Percentiles rank a stretch among this genome's conserved stretches.
These are phyloP conservation scores for Oreamnos americanus DNA, from an alignment of 2,113 vertebrate genomes.

Conservation along the genomic window DNA sequence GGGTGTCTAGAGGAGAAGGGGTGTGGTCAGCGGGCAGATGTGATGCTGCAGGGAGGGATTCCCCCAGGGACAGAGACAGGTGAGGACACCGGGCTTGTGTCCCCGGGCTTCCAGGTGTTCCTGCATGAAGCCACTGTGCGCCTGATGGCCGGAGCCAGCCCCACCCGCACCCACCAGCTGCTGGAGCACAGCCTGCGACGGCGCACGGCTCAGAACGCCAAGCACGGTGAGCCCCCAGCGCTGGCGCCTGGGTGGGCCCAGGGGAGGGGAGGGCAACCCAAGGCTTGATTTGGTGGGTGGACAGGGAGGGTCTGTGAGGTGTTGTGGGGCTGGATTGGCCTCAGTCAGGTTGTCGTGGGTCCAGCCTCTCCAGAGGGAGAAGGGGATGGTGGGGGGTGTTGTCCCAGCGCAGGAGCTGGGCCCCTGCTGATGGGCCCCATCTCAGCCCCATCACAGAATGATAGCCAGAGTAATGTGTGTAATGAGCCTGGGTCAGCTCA, in stretches of 20 bases:
- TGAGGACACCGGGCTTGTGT: not conserved
- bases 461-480: accelerated
- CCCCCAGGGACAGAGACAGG: not conserved
- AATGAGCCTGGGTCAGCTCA: not conserved
- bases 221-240: conserved; percentile 73
- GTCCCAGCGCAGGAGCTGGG: accelerated
- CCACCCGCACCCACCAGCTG: conserved; percentile 97
- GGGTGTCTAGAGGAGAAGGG: accelerated
- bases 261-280: not conserved
- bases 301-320: accelerated
- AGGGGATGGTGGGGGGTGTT: accelerated
- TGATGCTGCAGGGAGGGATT: not conserved
- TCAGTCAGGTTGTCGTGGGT: accelerated
- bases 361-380: not conserved
- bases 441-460: accelerated
- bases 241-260: not conserved
- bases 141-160: conserved; percentile 98
- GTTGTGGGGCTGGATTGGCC: accelerated
- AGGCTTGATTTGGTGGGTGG: too few relatives aligned
- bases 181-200: conserved; percentile 95
- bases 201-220: conserved; percentile 78
- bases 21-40: not conserved
- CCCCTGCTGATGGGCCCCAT: not conserved
- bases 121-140: conserved; percentile 97
- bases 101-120: conserved; percentile 86